Conservation (phyloP, 2,888 invertebrate species). For the Erannis defoliaria region DNA sequence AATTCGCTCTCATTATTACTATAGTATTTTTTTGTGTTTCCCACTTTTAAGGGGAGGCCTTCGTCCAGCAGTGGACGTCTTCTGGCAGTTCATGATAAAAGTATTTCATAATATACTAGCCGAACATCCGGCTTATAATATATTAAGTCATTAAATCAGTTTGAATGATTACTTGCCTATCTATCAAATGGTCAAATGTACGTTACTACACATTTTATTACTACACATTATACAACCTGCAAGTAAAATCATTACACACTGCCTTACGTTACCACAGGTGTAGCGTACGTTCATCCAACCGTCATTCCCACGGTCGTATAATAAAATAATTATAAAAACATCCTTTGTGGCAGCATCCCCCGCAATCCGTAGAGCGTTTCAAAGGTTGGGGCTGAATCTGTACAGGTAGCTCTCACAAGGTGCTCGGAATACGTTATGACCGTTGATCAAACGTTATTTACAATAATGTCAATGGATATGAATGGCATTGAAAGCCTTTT, state of each 20-base stretch:
- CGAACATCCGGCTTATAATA: too few species aligned
- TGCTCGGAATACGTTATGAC: conserved; percentile 72
- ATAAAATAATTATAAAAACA: conserved; percentile 49
- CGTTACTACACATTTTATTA: too few species aligned
- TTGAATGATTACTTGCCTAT: conserved; percentile 4
- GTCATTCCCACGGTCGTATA: conserved; percentile 74
- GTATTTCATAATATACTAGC: too few species aligned
- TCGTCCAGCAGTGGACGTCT: too few species aligned
- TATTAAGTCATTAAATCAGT: neutral
- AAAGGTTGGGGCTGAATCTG: conserved; percentile 75
- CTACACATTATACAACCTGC: conserved; percentile 27
- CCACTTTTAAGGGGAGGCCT: too few species aligned
- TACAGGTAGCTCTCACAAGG: conserved; percentile 69
- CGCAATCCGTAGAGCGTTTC: conserved; percentile 64
- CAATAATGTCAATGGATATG: conserved; percentile 25
- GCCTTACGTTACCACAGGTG: conserved; percentile 68
- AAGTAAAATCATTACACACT: conserved; percentile 17
- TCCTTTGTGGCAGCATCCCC: conserved; percentile 68
- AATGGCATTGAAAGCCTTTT: conserved; percentile 5
- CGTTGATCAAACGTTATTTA: conserved; percentile 52
- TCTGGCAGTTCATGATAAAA: too few species aligned
- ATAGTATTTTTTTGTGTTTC: too few species aligned
- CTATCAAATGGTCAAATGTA: conserved; percentile 16
- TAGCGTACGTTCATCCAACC: conserved; percentile 60
- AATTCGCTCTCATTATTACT: too few species aligned